Evolutionary conservation across 35 echinoderm and acorn worm genomes (phyloP).

Genomic region (Ophioderma brevispina): DNA sequence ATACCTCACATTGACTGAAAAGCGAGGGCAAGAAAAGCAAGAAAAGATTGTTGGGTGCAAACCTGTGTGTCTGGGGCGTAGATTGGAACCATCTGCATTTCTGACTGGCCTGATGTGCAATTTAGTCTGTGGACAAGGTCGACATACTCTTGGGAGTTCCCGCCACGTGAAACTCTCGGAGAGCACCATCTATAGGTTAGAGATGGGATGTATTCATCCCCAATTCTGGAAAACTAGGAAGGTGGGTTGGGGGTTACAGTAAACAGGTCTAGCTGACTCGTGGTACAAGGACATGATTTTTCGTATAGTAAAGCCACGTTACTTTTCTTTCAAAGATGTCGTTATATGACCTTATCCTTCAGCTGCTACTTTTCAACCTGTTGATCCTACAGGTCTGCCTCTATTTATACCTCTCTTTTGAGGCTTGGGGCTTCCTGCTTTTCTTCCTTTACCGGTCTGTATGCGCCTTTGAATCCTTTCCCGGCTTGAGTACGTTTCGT

Average conservation of each 20-base stretch:
- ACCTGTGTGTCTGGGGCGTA: constrained; percentile 20
- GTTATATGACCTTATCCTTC: constrained; percentile 20
- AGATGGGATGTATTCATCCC: constrained; percentile 54
- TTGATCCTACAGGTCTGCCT: background rate
- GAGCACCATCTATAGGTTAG: constrained; percentile 9
- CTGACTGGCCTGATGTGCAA: constrained; percentile 39
- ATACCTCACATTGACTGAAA: constrained; percentile 56
- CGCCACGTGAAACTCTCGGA: constrained; percentile 34
- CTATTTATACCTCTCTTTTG: background rate
- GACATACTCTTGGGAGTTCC: constrained; percentile 43
- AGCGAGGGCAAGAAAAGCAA: constrained; percentile 45
- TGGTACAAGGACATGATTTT: constrained; percentile 19
- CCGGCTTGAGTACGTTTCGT: background rate
- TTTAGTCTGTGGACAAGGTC: constrained; percentile 52
- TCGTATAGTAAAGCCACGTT: constrained; percentile 42
- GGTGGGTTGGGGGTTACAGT: constrained; percentile 26
- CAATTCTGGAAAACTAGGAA: constrained; percentile 16
- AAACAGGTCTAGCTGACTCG: constrained; percentile 51
- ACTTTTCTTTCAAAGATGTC: constrained; percentile 21
- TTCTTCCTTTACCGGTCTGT: background rate
- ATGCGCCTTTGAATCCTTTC: too few relatives aligned
- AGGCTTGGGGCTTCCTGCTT: background rate
- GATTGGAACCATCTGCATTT: constrained; percentile 18
- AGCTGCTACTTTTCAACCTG: background rate
- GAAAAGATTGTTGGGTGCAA: constrained; percentile 54